phyloP scores from a whole-genome alignment of 2,888 invertebrate genomes.

The Torymus texanus region DNA sequence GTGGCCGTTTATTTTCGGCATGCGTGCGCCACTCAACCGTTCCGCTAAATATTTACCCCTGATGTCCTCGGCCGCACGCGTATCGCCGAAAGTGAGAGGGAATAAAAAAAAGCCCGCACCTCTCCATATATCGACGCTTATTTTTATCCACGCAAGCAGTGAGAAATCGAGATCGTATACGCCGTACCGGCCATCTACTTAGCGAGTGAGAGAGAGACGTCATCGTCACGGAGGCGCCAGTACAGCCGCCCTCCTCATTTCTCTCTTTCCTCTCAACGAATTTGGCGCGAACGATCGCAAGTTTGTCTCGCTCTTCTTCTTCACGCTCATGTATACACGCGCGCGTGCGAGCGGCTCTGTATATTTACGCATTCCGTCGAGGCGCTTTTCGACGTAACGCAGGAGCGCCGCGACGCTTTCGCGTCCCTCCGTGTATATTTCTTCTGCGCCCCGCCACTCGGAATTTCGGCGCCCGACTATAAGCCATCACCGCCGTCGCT shows the following conservation, averaged over 20 bases:
- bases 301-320: conserved; percentile 51
- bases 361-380: conserved; percentile 72
- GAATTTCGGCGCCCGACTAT: conserved; percentile 4
- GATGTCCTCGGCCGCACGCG: conserved; percentile 47
- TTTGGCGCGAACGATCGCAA: conserved; percentile 18
- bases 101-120: conserved; percentile 15
- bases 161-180: conserved; percentile 10
- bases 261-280: conserved; percentile 59
- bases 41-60: conserved; percentile 54
- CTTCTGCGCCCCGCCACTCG: conserved; percentile 66
- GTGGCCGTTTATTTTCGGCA: conserved; percentile 45
- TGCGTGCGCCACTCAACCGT: conserved; percentile 35
- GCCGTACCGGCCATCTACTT: conserved; percentile 34
- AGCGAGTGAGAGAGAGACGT: conserved; percentile 32
- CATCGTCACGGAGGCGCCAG: conserved; percentile 26
- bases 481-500: too few relatives aligned
- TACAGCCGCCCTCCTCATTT: conserved; percentile 49
- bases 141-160: conserved; percentile 39
- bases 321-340: conserved; percentile 24
- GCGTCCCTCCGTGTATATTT: conserved; percentile 72
- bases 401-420: conserved; percentile 73
- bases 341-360: conserved; percentile 62
- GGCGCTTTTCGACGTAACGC: conserved; percentile 69
- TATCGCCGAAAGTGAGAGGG: background rate
- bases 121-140: conserved; percentile 38